Base-by-base conservation (phyloP, 2,113 vertebrate genomes). In the Dromaius novaehollandiae region DNA sequence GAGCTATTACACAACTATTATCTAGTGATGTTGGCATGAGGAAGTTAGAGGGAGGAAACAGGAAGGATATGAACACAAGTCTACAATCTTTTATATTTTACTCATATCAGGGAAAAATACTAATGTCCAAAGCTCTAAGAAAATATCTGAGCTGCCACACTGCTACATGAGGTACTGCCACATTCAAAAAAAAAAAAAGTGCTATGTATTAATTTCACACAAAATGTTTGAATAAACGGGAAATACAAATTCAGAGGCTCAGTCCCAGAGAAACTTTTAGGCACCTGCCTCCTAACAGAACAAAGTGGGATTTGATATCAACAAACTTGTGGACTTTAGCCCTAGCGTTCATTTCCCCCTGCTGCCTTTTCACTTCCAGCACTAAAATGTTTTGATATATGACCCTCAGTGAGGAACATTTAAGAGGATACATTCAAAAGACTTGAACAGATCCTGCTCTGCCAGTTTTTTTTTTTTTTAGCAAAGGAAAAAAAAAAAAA, bases 1-100 rank as follows among this genome's bases (percentile, higher is more conserved):
- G 94, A 96, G 85, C 95, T 96, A 94, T 97, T 97, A 91, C 96
- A 97, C 95, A 97, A 97, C 89, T 93, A 95, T 95, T 95, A 96
- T 91, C 95, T 95, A 96, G 95, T 73, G 73, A 96, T 91, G 82
- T 26, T 91, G 96, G 96, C 97, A 97, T 84, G 93, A 97, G 96
- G 95, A 97, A 97, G 94, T 91, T 64, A 40, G 69, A 93, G 87
- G 50, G 53, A 96, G 60, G 80, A 97, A 96, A 96, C 86, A 96
- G 94, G 93, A 97, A 97, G 91, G 74, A 92, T 70, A 92, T 89
- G 95, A 96, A 95, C 46, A 81, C 71, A 90, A 92, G 76, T 66
- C 79, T 83, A 51, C 21, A 61, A 63, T 86, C 63, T 85, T 96
- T 86, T 46, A 61, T 40, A 90, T 88, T 95, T 95, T 38, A 91